A percentile compares a stretch with the other conserved stretches of the same genome.
These are phyloP conservation scores for Anser cygnoides DNA, from an alignment of 2,113 vertebrate genomes.

Conservation along the genomic window DNA sequence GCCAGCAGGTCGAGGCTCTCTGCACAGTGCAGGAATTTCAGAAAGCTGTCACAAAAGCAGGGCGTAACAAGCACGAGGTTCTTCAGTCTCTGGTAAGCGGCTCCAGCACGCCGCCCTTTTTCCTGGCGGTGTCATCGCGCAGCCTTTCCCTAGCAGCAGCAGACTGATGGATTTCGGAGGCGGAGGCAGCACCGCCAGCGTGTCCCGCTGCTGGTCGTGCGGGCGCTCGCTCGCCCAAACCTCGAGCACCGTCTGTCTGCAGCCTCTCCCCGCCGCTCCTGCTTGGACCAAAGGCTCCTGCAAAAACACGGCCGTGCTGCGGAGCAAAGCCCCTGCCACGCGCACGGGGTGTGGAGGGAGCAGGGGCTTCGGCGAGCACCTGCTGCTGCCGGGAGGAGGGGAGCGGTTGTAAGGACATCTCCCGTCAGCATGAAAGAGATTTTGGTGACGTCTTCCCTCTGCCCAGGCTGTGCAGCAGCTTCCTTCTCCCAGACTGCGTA, in stretches of 20 bases:
- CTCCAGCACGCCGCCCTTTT: neutral
- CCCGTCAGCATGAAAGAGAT: neutral
- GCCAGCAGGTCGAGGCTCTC: neutral
- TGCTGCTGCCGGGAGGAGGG: neutral
- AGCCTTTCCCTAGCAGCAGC: neutral
- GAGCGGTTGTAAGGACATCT: neutral
- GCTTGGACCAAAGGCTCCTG: neutral
- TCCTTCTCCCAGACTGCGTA: neutral
- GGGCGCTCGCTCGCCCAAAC: neutral
- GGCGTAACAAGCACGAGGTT: neutral
- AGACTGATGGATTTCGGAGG: neutral
- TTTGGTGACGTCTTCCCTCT: neutral
- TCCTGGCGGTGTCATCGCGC: accelerated
- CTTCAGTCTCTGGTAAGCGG: neutral
- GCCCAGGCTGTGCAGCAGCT: neutral
- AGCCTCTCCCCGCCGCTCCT: constrained; percentile 4
- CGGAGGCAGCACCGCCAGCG: neutral
- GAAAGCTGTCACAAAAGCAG: neutral
- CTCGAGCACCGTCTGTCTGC: neutral
- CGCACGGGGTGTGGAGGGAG: neutral
- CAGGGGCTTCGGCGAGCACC: neutral
- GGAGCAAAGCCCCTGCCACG: no score
- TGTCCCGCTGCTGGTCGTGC: neutral
- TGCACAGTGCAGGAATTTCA: no score
- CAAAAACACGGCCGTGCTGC: neutral